phyloP scores from a whole-genome alignment of 2,113 vertebrate genomes.

The Typhlomys cinereus region DNA sequence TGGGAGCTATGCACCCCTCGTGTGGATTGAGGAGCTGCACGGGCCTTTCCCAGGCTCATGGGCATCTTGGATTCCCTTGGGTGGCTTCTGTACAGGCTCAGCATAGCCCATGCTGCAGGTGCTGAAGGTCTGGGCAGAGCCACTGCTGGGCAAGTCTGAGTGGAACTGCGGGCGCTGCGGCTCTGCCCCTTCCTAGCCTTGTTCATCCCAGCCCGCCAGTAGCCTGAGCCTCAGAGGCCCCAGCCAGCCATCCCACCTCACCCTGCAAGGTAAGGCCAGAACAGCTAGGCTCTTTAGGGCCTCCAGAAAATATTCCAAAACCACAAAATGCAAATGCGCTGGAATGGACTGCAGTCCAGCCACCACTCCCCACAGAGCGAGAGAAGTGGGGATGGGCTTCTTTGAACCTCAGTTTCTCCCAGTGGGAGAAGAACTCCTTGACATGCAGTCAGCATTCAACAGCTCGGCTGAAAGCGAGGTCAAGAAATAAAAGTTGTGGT shows the following conservation, averaged over 20 bases:
- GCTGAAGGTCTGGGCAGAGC: neutral
- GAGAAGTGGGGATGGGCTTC: too few species aligned
- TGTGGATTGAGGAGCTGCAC: neutral
- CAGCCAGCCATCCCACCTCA: fast-evolving
- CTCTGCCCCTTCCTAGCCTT: neutral
- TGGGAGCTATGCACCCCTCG: neutral
- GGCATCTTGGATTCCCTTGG: neutral
- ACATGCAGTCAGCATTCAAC: neutral
- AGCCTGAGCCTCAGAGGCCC: neutral
- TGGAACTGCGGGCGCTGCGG: conserved; percentile 29
- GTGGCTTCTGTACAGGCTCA: neutral
- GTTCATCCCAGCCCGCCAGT: neutral
- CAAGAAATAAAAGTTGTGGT: neutral
- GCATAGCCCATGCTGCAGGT: neutral
- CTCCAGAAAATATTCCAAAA: fast-evolving
- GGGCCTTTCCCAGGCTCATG: neutral
- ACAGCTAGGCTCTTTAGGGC: fast-evolving
- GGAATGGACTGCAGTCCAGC: neutral
- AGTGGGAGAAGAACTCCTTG: neutral
- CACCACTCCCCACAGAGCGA: neutral
- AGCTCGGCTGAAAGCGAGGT: too few species aligned
- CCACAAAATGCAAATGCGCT: neutral
- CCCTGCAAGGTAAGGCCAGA: neutral
- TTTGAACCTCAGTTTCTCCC: neutral
- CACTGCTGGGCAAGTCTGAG: neutral